A percentile compares a stretch with the other conserved stretches of the same genome.
These are phyloP conservation scores for Nasonia oneida DNA, from an alignment of 2,888 invertebrate genomes.

Conservation along the genomic window DNA sequence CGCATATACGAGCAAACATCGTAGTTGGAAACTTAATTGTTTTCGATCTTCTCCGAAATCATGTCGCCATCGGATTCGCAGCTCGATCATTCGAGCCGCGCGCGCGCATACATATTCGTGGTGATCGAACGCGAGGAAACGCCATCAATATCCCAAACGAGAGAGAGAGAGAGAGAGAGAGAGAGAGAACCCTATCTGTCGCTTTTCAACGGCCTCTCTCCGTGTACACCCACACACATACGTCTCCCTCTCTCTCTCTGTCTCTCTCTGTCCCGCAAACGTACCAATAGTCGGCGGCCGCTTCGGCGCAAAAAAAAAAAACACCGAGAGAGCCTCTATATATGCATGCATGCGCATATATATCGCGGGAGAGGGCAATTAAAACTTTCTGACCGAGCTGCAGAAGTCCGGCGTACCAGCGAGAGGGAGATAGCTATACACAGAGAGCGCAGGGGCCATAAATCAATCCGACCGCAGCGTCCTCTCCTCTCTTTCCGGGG, in stretches of 20 bases:
- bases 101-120: not conserved
- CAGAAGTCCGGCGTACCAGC: constrained; percentile 62
- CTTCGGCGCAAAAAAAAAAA: constrained; percentile 15
- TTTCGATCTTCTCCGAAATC: constrained; percentile 41
- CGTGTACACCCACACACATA: not conserved
- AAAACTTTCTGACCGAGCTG: constrained; percentile 70
- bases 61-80: constrained; percentile 29
- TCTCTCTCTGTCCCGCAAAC: constrained; percentile 28
- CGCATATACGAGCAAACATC: not conserved
- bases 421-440: not conserved
- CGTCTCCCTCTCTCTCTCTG: not conserved
- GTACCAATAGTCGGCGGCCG: constrained; percentile 23
- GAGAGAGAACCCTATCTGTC: constrained; percentile 47
- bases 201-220: constrained; percentile 51
- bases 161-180: not conserved
- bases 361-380: constrained; percentile 67
- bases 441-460: constrained; percentile 57
- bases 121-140: constrained; percentile 24
- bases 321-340: not conserved
- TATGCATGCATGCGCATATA: constrained; percentile 17
- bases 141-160: constrained; percentile 59
- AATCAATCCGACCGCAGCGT: constrained; percentile 64
- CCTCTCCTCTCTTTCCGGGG: constrained; percentile 4
- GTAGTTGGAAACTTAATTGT: constrained; percentile 33
- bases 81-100: constrained; percentile 24